These are phyloP conservation scores for Melanerpes formicivorus DNA, from an alignment of 2,113 vertebrate genomes.

Conservation along the genomic window DNA sequence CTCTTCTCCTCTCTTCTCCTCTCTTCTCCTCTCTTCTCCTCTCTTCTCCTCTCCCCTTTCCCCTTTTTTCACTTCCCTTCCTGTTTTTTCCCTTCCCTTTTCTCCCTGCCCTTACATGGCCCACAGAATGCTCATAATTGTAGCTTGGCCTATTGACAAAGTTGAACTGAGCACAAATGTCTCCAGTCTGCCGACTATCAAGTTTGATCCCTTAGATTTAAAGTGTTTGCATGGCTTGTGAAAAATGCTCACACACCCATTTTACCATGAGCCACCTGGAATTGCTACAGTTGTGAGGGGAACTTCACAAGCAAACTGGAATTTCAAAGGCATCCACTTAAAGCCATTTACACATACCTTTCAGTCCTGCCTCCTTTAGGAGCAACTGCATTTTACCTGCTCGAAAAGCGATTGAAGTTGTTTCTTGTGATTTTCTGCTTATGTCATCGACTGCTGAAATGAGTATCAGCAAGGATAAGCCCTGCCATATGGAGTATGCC, in stretches of 20 bases:
- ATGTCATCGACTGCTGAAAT: not conserved
- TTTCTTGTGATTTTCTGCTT: not conserved
- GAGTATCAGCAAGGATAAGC: not conserved
- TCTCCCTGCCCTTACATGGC: too few species aligned
- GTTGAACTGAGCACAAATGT: not conserved
- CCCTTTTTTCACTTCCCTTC: too few species aligned
- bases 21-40: too few species aligned
- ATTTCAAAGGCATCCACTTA: not conserved
- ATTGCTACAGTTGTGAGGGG: not conserved
- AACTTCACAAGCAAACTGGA: not conserved
- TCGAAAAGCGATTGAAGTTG: not conserved
- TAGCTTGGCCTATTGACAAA: not conserved
- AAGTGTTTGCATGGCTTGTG: not conserved
- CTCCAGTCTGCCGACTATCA: not conserved
- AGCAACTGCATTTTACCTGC: not conserved
- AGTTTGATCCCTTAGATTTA: not conserved
- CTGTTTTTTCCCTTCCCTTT: too few species aligned
- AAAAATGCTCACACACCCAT: not conserved
- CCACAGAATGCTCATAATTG: not conserved
- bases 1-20: too few species aligned
- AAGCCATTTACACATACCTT: not conserved
- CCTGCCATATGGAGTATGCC: not conserved
- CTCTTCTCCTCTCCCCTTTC: too few species aligned
- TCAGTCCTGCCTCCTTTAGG: not conserved
- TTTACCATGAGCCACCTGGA: not conserved